These are phyloP conservation scores for Bufo bufo DNA, from an alignment of 2,113 vertebrate genomes.

Conservation along the genomic window DNA sequence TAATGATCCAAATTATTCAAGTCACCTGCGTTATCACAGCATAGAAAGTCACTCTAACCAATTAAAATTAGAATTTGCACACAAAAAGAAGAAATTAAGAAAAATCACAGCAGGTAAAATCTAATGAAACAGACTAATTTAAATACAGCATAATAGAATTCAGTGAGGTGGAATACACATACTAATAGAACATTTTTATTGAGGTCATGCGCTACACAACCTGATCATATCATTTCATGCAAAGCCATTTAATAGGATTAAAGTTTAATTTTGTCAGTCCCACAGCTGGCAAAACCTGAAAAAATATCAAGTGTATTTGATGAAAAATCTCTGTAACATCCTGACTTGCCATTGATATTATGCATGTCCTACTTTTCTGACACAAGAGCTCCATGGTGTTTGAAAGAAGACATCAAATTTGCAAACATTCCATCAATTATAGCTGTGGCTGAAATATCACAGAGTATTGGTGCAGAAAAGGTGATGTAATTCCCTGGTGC, in stretches of 20 bases:
- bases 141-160: not conserved
- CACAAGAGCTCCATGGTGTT: not conserved
- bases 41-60: too few species aligned
- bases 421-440: not conserved
- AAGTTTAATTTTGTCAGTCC: not conserved
- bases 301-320: not conserved
- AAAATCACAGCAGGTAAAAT: not conserved
- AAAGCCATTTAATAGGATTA: not conserved
- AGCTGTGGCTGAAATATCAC: not conserved
- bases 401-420: not conserved
- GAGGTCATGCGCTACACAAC: not conserved
- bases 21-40: too few species aligned
- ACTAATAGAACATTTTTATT: not conserved
- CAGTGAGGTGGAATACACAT: not conserved
- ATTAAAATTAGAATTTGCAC: too few species aligned
- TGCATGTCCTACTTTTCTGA: not conserved
- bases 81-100: not conserved
- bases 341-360: not conserved
- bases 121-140: not conserved
- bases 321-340: not conserved
- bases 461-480: not conserved
- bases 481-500: too few species aligned
- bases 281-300: not conserved
- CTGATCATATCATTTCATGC: not conserved
- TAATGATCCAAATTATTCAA: too few species aligned